Conservation (phyloP, 2,888 invertebrate species). For the Drosophila mimetica region DNA sequence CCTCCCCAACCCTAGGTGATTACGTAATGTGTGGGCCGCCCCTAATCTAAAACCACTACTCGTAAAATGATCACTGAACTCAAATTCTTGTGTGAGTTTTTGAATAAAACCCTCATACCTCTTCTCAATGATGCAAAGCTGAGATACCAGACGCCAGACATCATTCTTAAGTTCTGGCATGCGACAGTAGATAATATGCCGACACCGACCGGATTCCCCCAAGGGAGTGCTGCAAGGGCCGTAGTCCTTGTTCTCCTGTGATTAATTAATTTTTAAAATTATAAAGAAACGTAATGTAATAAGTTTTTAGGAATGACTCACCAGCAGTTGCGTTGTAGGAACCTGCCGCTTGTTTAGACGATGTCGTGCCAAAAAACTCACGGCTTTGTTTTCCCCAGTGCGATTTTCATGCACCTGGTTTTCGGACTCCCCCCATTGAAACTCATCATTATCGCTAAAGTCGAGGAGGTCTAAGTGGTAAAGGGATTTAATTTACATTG, state of each 20-base stretch:
- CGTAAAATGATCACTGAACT: no score
- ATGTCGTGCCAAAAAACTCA: constrained; percentile 61
- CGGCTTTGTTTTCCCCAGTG: constrained; percentile 16
- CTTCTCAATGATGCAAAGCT: constrained; percentile 89
- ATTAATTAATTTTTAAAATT: not conserved
- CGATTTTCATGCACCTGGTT: constrained; percentile 55
- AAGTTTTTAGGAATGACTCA: constrained; percentile 48
- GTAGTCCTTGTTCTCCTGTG: constrained; percentile 87
- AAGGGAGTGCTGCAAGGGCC: constrained; percentile 86
- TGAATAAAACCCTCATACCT: constrained; percentile 56
- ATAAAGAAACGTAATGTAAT: no score
- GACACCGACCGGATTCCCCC: constrained; percentile 88
- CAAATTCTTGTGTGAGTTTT: no score
- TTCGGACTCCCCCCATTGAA: constrained; percentile 73
- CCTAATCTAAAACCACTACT: no score
- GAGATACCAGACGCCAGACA: constrained; percentile 87
- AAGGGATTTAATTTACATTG: not conserved
- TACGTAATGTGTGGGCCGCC: no score
- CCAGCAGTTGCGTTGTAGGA: constrained; percentile 55
- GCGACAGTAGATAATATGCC: constrained; percentile 87
- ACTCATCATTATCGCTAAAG: constrained; percentile 74
- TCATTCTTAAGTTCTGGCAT: constrained; percentile 87
- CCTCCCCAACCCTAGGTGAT: no score
- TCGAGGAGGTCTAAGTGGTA: constrained; percentile 74
- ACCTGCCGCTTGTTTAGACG: constrained; percentile 73